phyloP scores from a whole-genome alignment of 2,113 vertebrate species.

The Amazona guildingii region DNA sequence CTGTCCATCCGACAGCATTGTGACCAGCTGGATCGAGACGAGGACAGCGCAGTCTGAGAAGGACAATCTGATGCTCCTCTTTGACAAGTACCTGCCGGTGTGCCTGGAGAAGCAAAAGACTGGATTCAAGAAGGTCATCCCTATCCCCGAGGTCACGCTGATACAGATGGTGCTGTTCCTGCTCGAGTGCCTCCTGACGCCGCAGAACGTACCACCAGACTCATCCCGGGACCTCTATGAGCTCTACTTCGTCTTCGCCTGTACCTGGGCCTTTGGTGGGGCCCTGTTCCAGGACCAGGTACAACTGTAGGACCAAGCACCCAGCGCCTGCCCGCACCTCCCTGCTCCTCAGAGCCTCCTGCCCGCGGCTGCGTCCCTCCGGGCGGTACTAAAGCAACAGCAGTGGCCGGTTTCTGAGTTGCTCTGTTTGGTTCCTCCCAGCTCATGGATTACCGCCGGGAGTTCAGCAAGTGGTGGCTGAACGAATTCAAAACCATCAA shows the following conservation, averaged over 20 bases:
- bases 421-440: neutral
- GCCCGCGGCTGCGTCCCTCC: rapidly evolving
- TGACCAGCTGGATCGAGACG: slow-evolving; percentile 80
- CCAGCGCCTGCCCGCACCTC: rapidly evolving
- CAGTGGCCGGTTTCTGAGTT: neutral
- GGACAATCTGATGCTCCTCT: slow-evolving; percentile 75
- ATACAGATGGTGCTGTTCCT: slow-evolving; percentile 74
- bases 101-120: slow-evolving; percentile 77
- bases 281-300: slow-evolving; percentile 83
- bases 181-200: slow-evolving; percentile 78
- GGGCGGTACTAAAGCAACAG: rapidly evolving
- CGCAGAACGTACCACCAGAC: slow-evolving; percentile 64
- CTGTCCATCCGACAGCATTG: slow-evolving; percentile 56
- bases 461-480: slow-evolving; percentile 83
- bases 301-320: rapidly evolving
- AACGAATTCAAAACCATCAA: slow-evolving; percentile 77
- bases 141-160: slow-evolving; percentile 68
- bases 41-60: slow-evolving; percentile 78
- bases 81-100: slow-evolving; percentile 81
- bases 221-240: slow-evolving; percentile 78
- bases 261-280: slow-evolving; percentile 79
- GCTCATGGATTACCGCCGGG: slow-evolving; percentile 76
- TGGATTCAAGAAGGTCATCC: slow-evolving; percentile 76
- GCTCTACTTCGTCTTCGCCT: slow-evolving; percentile 79
- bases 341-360: no score